Evolutionary conservation across 2,888 invertebrate species (phyloP), one percentile per base, ranked within the genome.

Genomic region (Aquatica leii): DNA sequence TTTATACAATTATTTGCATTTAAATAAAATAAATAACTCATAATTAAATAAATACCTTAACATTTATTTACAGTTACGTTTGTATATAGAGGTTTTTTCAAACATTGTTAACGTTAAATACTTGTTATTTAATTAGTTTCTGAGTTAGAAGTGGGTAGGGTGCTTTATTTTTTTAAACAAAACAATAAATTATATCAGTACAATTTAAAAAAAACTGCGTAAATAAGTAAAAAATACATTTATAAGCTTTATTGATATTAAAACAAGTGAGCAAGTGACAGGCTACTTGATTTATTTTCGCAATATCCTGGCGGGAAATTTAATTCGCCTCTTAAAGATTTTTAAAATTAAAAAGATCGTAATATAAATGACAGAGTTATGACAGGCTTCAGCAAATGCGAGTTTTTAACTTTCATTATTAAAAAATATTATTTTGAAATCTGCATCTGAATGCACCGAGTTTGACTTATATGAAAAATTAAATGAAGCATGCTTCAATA

Each of bases 281-380:
- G 74, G 57, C 69, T 68, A 73, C 72, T 77, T 78, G 78, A 78
- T 78, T 78, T 78, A 78, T 78, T 75, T 74, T 71, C 73, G 76
- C 74, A 78, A 78, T 78, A 78, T 78, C 78, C 77, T 76, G 77
- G 74, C 73, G 76, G 76, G 75, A 76, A 76, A 70, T 76, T 77
- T 77, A 77, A 78, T 77, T 78, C 76, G 69, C 76, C 70, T 73
- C 75, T 76, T 78, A 77, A 77, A 75, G 76, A 77, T 78, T 78
- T 77, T 75, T 73, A 74, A 78, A 78, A 78, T 78, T 78, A 78
- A 78, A 78, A 78, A 74, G 76, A 78, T 75, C 73, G 76, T 78
- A 76, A 78, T 78, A 78, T 78, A 78, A 78, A 77, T 78, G 78
- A 78, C 77, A 77, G 72, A 77, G 77, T 77, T 78, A 76, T 78